Base-by-base conservation (phyloP, 2,797 vertebrate species). In the Sparidentex hasta region DNA sequence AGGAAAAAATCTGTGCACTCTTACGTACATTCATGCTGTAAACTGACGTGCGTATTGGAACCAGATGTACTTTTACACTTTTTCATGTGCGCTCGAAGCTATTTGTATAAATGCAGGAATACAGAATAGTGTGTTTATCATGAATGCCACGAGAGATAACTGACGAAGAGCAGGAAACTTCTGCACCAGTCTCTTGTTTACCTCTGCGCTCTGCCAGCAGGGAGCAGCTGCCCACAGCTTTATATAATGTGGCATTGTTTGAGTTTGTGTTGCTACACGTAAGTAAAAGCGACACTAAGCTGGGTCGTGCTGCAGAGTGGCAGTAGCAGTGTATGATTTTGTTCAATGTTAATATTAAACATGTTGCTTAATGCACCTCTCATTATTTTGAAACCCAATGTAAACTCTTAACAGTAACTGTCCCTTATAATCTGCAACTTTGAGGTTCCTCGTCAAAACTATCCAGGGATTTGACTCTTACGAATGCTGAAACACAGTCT, bases 41-140 rank as follows among this genome's bases (percentile, higher is more conserved):
- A 47, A 65, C 48, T 33, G 29, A 13, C 38, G 51, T 52, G 33
- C 52, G 7, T 16, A 69, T 81, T 21, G 56, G 41, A 82, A 70
- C 78, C 78, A 87, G 65, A 82, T 76, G 61, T 73, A 18, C 55
- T 54, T 67, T 51, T n/a, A 13, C 11, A 27, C 18, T 47, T 76
- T 66, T 23, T 44, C 56, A 63, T 33, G 23, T 55, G 62, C n/a
- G 47, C 25, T 44, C 55, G 16, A 29, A 29, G 27, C 61, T 29
- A 46, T 65, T 33, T 29, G 62, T 71, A 23, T 59, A n/a, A 65
- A 66, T 61, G 33, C 67, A 75, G 56, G 50, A 72, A 71, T 56
- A 69, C n/a, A 61, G 46, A 69, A 20, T 3, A 20, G 21, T 11
- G 23, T 68, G 27, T 69, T 65, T 80, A 21, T 66, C 20, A 38